Conservation (phyloP, 2,113 vertebrate species). For the Pteropus alecto region DNA sequence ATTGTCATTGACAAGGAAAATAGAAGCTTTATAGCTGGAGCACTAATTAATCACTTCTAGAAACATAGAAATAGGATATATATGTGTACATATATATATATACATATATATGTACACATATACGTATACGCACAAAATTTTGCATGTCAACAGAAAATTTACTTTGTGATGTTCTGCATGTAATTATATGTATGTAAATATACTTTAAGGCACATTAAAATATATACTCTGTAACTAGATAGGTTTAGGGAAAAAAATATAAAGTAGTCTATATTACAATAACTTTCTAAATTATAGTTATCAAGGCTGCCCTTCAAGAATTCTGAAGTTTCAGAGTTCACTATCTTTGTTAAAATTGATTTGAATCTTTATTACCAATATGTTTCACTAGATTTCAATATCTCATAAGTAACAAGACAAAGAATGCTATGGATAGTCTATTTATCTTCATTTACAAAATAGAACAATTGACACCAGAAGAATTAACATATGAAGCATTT, state of each 20-base stretch:
- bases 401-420: constrained; percentile 16
- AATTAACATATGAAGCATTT: not conserved
- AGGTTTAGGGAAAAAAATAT: constrained; percentile 48
- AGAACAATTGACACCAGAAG: not conserved
- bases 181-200: not conserved
- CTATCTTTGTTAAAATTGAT: constrained; percentile 63
- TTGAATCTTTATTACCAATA: constrained; percentile 58
- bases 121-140: constrained; percentile 25
- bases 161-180: constrained; percentile 33
- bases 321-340: constrained; percentile 60
- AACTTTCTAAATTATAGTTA: constrained; percentile 13
- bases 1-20: constrained; percentile 91
- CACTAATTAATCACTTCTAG: constrained; percentile 89
- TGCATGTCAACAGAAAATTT: constrained; percentile 39
- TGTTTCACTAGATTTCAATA: constrained; percentile 28
- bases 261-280: constrained; percentile 58
- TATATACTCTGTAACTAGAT: constrained; percentile 28
- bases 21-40: constrained; percentile 87
- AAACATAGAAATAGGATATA: constrained; percentile 73
- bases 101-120: not conserved
- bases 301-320: constrained; percentile 63
- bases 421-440: not conserved
- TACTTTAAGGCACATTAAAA: constrained; percentile 31
- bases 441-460: constrained; percentile 30
- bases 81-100: not conserved